Base-by-base conservation (phyloP, 1,140 invertebrate genomes). In the Pararge aegeria region DNA sequence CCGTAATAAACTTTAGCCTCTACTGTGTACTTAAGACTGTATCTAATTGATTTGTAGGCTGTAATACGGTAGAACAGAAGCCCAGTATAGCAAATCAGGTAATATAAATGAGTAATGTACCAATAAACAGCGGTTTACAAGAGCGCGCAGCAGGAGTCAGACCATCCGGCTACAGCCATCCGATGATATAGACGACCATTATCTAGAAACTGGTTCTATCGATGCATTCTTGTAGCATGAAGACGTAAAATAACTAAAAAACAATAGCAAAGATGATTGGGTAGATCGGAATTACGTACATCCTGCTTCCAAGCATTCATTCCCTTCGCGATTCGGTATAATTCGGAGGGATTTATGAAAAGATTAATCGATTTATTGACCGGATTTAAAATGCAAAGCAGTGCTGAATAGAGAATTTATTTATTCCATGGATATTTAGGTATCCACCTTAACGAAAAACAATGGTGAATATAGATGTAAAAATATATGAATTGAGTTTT, bases 41-140 rank as follows among this genome's bases (percentile, higher is more conserved):
- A 46, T 46, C 42, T 20, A 46, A 49, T 49, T 27, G 46, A 49
- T 53, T 30, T 54, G 51, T 54, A 15, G 29, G 40, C 29, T 18
- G 44, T 49, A 54, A 54, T 29, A 46, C 15, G 50, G 24, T 7
- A 19, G 58, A 48, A 61, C 58, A 52, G 46, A 48, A 56, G 55
- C 42, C 21, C 51, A 15, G 50, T 27, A 48, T 19, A 61, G 50
- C 21, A 30, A 54, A 46, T 51, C 58, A 24, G 55, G 53, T 38
- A 56, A 62, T 62, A 69, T 60, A 63, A 60, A 61, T 69, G 63
- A 55, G 30, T 60, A 30, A 49, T 58, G 67, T 64, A 34, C 24
- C 59, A 62, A 69, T 69, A 69, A 69, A 62, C 57, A 65, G 46
- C 55, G 19, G 48, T 57, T 57, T 63, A 63, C 61, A 63, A 63